Evolutionary conservation across 2,113 vertebrate genomes (phyloP).

Genomic region (Trogon melanurus): DNA sequence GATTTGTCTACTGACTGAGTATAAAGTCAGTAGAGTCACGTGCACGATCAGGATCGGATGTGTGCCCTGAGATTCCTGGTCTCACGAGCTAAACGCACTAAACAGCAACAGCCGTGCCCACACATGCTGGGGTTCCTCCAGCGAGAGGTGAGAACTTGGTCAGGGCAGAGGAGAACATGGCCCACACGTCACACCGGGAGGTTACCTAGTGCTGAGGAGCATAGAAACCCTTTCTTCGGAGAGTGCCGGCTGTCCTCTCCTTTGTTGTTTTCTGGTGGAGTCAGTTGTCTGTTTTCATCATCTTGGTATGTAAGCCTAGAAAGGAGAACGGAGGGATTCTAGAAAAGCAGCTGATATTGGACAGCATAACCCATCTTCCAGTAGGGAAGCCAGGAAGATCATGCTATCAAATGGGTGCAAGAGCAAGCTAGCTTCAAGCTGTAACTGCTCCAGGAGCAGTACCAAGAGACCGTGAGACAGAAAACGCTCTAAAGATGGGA

Average conservation of each 20-base stretch:
- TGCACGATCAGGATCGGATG: neutral
- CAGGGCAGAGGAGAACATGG: neutral
- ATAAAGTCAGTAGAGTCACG: neutral
- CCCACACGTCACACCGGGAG: neutral
- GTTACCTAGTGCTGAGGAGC: conserved; percentile 91
- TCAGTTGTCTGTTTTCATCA: conserved; percentile 91
- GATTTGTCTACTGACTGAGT: neutral
- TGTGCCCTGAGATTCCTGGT: accelerated
- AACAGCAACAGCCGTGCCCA: neutral
- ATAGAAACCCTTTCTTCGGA: conserved; percentile 90
- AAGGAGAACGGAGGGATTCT: conserved; percentile 34
- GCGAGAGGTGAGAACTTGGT: neutral
- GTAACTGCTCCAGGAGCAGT: neutral
- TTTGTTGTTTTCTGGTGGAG: conserved; percentile 83
- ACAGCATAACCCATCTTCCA: neutral
- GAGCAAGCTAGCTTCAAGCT: neutral
- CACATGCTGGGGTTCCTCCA: neutral
- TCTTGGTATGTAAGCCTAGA: conserved; percentile 90
- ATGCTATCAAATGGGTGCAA: neutral
- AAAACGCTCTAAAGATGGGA: neutral
- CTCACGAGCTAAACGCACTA: neutral
- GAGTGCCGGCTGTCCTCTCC: conserved; percentile 80
- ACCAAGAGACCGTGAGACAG: neutral
- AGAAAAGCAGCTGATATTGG: neutral
- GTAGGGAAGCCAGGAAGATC: neutral